A percentile compares a stretch with the other conserved stretches of the same genome.
These are phyloP conservation scores for Dicaeum eximium DNA, from an alignment of 2,113 vertebrate genomes.

Conservation along the genomic window DNA sequence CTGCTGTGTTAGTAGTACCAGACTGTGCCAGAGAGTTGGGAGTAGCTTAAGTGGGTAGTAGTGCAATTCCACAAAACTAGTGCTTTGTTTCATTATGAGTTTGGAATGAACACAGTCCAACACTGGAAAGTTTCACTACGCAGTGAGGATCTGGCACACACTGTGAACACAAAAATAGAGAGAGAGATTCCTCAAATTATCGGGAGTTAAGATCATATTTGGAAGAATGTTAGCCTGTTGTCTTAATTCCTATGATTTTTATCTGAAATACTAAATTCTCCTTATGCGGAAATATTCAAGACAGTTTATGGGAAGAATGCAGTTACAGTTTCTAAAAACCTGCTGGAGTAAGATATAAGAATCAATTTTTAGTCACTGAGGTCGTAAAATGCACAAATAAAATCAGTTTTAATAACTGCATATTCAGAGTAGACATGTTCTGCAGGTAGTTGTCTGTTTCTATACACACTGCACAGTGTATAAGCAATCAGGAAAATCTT, in stretches of 20 bases:
- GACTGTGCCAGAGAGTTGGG: slow-evolving; percentile 8
- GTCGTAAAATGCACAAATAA: slow-evolving; percentile 26
- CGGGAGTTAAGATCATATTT: slow-evolving; percentile 42
- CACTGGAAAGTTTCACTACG: neutral
- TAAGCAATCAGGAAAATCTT: slow-evolving; percentile 32
- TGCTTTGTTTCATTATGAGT: neutral
- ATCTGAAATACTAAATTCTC: slow-evolving; percentile 22
- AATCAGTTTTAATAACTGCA: slow-evolving; percentile 6
- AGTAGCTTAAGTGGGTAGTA: slow-evolving; percentile 1
- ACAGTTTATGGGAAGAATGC: slow-evolving; percentile 11
- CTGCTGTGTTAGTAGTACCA: neutral
- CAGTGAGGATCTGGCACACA: slow-evolving; percentile 6
- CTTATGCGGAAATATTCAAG: slow-evolving; percentile 18
- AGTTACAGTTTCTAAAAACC: neutral
- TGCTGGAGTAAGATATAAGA: neutral
- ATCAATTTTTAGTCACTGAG: neutral
- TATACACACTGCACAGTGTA: neutral
- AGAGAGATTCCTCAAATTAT: slow-evolving; percentile 18
- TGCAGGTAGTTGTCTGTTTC: neutral
- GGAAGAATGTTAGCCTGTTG: slow-evolving; percentile 29
- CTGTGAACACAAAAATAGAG: neutral
- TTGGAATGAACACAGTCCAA: neutral
- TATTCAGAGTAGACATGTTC: neutral
- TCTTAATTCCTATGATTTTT: slow-evolving; percentile 58
- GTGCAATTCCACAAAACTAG: neutral